A percentile compares a stretch with the other conserved stretches of the same genome.
phyloP scores from a whole-genome alignment of 2,113 vertebrate species.

The Phalacrocorax carbo region DNA sequence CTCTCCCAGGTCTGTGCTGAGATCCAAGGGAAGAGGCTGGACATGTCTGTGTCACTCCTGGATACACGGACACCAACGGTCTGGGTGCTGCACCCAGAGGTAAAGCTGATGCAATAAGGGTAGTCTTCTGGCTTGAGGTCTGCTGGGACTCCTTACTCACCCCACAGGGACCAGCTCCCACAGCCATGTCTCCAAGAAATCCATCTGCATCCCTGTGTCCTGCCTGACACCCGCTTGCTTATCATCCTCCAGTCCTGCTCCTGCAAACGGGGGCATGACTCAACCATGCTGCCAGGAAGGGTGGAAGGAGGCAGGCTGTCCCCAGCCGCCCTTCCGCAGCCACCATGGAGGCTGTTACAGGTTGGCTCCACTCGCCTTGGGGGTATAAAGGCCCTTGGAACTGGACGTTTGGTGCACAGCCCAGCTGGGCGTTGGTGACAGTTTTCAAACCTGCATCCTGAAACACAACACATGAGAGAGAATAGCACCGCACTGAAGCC shows the following conservation, averaged over 20 bases:
- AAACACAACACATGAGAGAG: neutral
- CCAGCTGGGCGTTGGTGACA: conserved; percentile 65
- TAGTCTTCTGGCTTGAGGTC: neutral
- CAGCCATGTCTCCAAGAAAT: conserved; percentile 76
- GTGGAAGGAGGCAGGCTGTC: neutral
- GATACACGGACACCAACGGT: neutral
- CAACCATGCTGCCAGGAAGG: neutral
- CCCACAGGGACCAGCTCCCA: conserved; percentile 74
- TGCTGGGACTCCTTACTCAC: conserved; percentile 46
- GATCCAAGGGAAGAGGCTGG: neutral
- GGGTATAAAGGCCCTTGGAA: rapidly evolving
- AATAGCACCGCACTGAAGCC: neutral
- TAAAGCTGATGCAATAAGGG: neutral
- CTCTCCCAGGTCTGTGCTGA: neutral
- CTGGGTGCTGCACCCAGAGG: neutral
- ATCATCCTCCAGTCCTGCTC: rapidly evolving
- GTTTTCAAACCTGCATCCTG: conserved; percentile 66
- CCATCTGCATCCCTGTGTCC: neutral
- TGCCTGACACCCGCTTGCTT: neutral
- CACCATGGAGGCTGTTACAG: neutral
- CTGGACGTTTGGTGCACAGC: rapidly evolving
- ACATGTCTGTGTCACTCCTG: neutral
- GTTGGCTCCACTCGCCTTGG: neutral
- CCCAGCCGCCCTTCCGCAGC: neutral
- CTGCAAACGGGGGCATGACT: neutral